A percentile compares a stretch with the other conserved stretches of the same genome.
Conservation (phyloP, 2,113 vertebrate species). For the Nannobrachium achirus region DNA sequence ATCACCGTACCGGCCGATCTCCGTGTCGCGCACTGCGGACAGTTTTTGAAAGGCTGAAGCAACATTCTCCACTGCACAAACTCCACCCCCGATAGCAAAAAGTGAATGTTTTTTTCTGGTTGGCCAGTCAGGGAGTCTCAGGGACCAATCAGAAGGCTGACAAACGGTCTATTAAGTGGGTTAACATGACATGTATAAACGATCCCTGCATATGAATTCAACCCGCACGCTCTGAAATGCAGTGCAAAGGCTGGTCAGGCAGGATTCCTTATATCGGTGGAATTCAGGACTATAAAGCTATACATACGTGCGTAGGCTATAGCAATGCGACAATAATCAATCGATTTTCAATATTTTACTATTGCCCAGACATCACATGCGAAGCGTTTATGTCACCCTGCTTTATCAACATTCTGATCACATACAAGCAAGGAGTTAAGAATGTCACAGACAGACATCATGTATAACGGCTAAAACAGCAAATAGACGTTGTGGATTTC, state of each 20-base stretch:
- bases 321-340: slow-evolving; percentile 74
- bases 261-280: neutral
- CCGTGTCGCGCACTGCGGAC: neutral
- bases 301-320: slow-evolving; percentile 42
- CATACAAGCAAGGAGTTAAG: neutral
- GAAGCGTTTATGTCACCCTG: slow-evolving; percentile 8
- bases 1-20: neutral
- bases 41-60: no score
- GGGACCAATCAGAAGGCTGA: no score
- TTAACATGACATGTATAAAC: no score
- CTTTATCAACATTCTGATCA: neutral
- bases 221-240: neutral
- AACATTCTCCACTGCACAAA: no score
- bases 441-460: slow-evolving; percentile 39
- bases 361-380: slow-evolving; percentile 38
- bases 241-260: slow-evolving; percentile 42
- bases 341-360: slow-evolving; percentile 43
- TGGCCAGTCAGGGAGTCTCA: no score
- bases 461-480: slow-evolving; percentile 8
- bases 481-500: slow-evolving; percentile 9
- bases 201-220: no score
- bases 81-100: no score
- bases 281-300: slow-evolving; percentile 10
- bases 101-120: no score
- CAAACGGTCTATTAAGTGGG: neutral